A percentile compares a stretch with the other conserved stretches of the same genome.
Evolutionary conservation across 2,797 vertebrate species (phyloP).

Genomic region (Hippoglossus hippoglossus): DNA sequence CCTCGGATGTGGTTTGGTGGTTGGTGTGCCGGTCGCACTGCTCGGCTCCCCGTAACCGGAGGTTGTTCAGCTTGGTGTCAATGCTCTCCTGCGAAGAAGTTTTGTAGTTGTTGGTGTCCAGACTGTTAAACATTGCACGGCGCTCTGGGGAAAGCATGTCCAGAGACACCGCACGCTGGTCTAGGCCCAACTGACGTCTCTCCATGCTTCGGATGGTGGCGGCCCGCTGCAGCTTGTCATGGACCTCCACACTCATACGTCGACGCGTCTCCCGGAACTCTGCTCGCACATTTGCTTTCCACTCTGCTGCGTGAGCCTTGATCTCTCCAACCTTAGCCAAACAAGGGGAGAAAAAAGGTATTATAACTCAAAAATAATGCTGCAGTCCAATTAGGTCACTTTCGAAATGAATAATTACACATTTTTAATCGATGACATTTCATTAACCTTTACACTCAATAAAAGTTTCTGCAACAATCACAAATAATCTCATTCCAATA

Average conservation of each 20-base stretch:
- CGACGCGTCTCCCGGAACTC: constrained; percentile 94
- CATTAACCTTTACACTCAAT: neutral
- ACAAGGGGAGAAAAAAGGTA: constrained; percentile 4
- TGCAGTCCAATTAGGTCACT: neutral
- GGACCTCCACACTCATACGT: constrained; percentile 93
- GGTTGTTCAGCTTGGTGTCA: constrained; percentile 92
- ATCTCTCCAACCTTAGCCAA: constrained; percentile 91
- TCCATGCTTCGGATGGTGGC: constrained; percentile 97
- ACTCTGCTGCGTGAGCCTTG: constrained; percentile 95
- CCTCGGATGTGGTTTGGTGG: constrained; percentile 89
- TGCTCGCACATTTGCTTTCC: constrained; percentile 95
- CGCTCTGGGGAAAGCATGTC: constrained; percentile 95
- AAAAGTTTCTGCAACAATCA: too few relatives aligned
- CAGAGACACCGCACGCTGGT: constrained; percentile 93
- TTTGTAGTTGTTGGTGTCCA: constrained; percentile 90
- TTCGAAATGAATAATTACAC: neutral
- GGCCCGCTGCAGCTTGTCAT: constrained; percentile 94
- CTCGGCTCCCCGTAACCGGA: constrained; percentile 86
- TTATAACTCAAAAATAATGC: neutral
- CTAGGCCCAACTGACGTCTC: constrained; percentile 91
- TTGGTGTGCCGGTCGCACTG: constrained; percentile 80
- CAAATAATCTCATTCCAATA: too few relatives aligned
- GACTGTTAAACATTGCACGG: constrained; percentile 89
- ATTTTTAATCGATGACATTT: neutral
- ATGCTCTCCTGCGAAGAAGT: constrained; percentile 97